Evolutionary conservation across 1,140 invertebrate genomes (phyloP).

Genomic region (Calliopsis andreniformis): DNA sequence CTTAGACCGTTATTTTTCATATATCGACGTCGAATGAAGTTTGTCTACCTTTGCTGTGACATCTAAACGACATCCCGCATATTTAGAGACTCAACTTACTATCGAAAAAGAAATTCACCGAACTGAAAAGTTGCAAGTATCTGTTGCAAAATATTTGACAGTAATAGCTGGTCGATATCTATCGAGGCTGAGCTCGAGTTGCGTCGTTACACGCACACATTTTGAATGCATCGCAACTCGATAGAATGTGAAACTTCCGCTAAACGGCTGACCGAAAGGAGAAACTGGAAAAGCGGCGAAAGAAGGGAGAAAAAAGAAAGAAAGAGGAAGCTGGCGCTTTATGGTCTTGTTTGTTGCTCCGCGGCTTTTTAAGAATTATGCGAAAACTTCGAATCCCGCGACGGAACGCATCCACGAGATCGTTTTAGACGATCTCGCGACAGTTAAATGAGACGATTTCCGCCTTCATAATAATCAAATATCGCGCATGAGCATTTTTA

Average conservation of each 20-base stretch:
- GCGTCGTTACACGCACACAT: not conserved
- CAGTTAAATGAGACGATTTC: slow-evolving; percentile 56
- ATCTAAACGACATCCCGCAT: too few relatives aligned
- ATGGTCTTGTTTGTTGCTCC: slow-evolving; percentile 72
- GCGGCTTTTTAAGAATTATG: slow-evolving; percentile 69
- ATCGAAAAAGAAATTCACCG: not conserved
- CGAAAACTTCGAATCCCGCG: slow-evolving; percentile 63
- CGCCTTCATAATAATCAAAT: slow-evolving; percentile 46
- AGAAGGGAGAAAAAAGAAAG: slow-evolving; percentile 25
- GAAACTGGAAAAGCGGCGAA: slow-evolving; percentile 3
- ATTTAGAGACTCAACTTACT: not conserved
- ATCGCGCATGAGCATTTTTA: slow-evolving; percentile 35
- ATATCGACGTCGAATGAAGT: too few relatives aligned
- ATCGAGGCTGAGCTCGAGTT: slow-evolving; percentile 16
- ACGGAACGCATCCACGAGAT: slow-evolving; percentile 49
- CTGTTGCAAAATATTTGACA: slow-evolving; percentile 12
- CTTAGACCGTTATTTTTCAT: too few relatives aligned
- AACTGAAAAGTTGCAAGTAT: not conserved
- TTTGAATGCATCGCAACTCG: slow-evolving; percentile 47
- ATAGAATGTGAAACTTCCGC: slow-evolving; percentile 59
- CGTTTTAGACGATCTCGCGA: slow-evolving; percentile 55
- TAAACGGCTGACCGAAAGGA: slow-evolving; percentile 42
- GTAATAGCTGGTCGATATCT: slow-evolving; percentile 4
- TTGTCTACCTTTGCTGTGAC: too few relatives aligned
- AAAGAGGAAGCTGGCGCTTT: slow-evolving; percentile 60